Evolutionary conservation across 2,113 vertebrate genomes (phyloP).

Genomic region (Myotis brandtii): DNA sequence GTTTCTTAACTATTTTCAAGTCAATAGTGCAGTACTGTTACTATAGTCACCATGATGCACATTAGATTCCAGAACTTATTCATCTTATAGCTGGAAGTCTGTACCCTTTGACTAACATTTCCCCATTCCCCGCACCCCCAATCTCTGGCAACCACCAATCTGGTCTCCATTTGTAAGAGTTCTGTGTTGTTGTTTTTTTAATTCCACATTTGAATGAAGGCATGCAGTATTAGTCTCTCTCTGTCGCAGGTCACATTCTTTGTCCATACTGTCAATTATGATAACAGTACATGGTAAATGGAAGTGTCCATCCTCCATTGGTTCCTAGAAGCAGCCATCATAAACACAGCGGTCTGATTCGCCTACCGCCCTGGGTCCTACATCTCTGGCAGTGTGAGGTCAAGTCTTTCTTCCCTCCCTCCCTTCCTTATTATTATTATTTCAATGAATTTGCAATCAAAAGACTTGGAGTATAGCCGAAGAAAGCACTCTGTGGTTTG

Average conservation of each 20-base stretch:
- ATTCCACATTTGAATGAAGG: neutral
- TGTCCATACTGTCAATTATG: neutral
- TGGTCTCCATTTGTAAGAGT: neutral
- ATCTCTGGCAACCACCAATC: neutral
- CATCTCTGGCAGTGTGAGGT: neutral
- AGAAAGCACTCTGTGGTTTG: constrained; percentile 2
- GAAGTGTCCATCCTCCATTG: neutral
- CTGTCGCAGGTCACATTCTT: neutral
- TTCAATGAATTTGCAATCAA: neutral
- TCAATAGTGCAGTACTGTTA: too few relatives aligned
- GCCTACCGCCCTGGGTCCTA: neutral
- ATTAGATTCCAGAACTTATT: neutral
- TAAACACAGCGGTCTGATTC: neutral
- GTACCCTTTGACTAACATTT: neutral
- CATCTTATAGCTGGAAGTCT: neutral
- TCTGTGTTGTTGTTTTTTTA: neutral
- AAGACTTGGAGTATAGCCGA: neutral
- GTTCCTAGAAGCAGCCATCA: neutral
- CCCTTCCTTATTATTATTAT: neutral
- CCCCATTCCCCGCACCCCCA: neutral
- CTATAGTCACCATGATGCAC: neutral
- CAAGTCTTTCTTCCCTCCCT: neutral
- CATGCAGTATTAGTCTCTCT: neutral
- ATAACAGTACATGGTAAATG: neutral
- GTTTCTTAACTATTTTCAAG: neutral